phyloP scores from a whole-genome alignment of 2,888 invertebrate species.

The Pardosa pseudoannulata region DNA sequence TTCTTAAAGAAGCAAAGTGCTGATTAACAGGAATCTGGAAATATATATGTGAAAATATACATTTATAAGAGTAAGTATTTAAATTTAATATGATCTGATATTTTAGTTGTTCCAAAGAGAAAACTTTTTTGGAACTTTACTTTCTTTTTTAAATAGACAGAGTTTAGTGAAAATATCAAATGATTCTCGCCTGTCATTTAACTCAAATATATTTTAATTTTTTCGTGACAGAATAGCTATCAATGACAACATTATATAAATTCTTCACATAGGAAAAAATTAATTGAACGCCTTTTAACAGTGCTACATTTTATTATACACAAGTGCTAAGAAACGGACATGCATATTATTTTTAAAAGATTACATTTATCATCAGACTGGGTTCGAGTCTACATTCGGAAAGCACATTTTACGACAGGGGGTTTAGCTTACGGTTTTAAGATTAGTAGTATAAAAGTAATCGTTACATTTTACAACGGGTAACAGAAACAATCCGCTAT shows the following conservation, averaged over 20 bases:
- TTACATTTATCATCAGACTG: slow-evolving; percentile 32
- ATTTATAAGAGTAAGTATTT: too few species aligned
- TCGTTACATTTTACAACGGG: slow-evolving; percentile 68
- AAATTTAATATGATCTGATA: too few species aligned
- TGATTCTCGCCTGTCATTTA: too few species aligned
- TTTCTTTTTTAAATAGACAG: too few species aligned
- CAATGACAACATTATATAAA: background rate
- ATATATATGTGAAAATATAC: too few species aligned
- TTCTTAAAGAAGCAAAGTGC: too few species aligned
- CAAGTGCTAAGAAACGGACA: slow-evolving; percentile 51
- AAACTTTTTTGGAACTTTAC: too few species aligned
- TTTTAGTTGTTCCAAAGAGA: too few species aligned
- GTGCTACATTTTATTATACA: background rate
- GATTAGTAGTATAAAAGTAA: slow-evolving; percentile 63
- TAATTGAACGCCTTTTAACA: background rate
- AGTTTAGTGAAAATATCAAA: too few species aligned
- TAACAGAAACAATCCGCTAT: slow-evolving; percentile 60
- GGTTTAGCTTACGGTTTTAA: slow-evolving; percentile 70
- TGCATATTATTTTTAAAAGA: slow-evolving; percentile 59
- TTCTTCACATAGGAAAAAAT: background rate
- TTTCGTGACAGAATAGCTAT: background rate
- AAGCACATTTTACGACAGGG: slow-evolving; percentile 59
- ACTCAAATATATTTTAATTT: too few species aligned
- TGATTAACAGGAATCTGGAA: too few species aligned
- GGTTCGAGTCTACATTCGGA: slow-evolving; percentile 40